These are phyloP conservation scores for Colostygia pectinataria DNA, from an alignment of 2,888 invertebrate species.

Conservation along the genomic window DNA sequence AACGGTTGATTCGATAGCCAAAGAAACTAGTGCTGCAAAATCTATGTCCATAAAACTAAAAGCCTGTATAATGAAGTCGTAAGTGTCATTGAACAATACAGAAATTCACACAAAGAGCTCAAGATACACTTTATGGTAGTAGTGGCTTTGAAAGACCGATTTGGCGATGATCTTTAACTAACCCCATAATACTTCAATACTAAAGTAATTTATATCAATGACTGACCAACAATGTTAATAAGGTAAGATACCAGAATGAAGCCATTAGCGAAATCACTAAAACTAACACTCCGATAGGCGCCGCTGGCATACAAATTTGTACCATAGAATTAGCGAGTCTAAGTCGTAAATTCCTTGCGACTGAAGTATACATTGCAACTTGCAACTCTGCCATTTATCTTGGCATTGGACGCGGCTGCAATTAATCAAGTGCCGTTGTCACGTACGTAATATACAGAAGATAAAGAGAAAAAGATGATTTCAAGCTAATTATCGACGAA, in stretches of 20 bases:
- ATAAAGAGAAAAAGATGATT: slow-evolving; percentile 78
- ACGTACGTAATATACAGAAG: slow-evolving; percentile 68
- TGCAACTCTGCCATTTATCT: slow-evolving; percentile 65
- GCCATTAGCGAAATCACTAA: slow-evolving; percentile 71
- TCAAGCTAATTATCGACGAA: slow-evolving; percentile 75
- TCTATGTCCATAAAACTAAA: slow-evolving; percentile 22
- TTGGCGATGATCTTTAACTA: slow-evolving; percentile 40
- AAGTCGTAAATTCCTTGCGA: slow-evolving; percentile 47
- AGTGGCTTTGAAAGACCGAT: slow-evolving; percentile 28
- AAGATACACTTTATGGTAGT: slow-evolving; percentile 21
- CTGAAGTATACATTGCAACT: slow-evolving; percentile 31
- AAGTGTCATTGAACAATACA: slow-evolving; percentile 18
- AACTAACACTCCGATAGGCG: slow-evolving; percentile 54
- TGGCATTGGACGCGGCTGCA: slow-evolving; percentile 69
- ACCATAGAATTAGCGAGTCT: slow-evolving; percentile 44
- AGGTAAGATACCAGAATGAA: slow-evolving; percentile 59
- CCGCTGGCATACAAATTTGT: slow-evolving; percentile 38
- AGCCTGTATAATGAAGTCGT: slow-evolving; percentile 23
- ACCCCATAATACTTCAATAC: slow-evolving; percentile 46
- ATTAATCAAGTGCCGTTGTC: slow-evolving; percentile 79
- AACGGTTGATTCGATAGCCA: not conserved
- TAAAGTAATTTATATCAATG: slow-evolving; percentile 53
- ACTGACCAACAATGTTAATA: slow-evolving; percentile 58
- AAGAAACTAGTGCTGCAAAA: slow-evolving; percentile 3
- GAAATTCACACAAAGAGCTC: slow-evolving; percentile 21